Conservation (phyloP, 2,888 invertebrate species). For the Eumerus sabulonum region DNA sequence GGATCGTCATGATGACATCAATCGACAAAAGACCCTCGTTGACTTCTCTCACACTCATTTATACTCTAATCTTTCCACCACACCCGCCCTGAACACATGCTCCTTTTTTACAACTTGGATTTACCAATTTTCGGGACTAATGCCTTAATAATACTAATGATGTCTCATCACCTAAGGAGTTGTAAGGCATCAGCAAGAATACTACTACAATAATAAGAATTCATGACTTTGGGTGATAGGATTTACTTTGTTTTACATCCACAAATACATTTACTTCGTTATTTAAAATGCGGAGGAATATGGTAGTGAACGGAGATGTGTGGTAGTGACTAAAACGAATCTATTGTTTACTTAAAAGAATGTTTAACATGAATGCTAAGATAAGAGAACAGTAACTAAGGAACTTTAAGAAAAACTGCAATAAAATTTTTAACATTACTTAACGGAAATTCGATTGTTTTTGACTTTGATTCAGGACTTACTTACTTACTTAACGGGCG, state of each 20-base stretch:
- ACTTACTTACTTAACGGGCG: no score
- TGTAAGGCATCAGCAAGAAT: constrained; percentile 33
- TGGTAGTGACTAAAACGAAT: constrained; percentile 23
- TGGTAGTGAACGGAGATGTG: neutral
- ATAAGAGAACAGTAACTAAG: constrained; percentile 3
- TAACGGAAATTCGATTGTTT: neutral
- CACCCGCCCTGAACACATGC: no score
- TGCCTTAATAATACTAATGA: constrained; percentile 60
- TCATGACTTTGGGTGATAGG: constrained; percentile 22
- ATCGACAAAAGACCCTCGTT: constrained; percentile 37
- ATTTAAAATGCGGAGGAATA: constrained; percentile 20
- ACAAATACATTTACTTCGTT: constrained; percentile 21
- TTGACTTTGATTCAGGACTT: neutral
- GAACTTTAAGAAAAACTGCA: constrained; percentile 22
- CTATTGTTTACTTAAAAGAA: constrained; percentile 47
- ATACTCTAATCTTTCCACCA: constrained; percentile 32
- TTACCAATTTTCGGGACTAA: constrained; percentile 24
- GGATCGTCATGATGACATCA: constrained; percentile 81
- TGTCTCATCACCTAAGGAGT: constrained; percentile 37
- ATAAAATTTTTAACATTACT: constrained; percentile 40
- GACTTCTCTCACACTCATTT: constrained; percentile 19
- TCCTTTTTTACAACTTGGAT: constrained; percentile 2
- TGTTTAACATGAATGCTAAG: constrained; percentile 40
- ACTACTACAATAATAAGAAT: constrained; percentile 45
- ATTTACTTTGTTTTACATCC: constrained; percentile 28